Percentiles rank a stretch among this genome's conserved stretches.
phyloP scores from a whole-genome alignment of 2,888 invertebrate genomes.

The Limnephilus marmoratus region DNA sequence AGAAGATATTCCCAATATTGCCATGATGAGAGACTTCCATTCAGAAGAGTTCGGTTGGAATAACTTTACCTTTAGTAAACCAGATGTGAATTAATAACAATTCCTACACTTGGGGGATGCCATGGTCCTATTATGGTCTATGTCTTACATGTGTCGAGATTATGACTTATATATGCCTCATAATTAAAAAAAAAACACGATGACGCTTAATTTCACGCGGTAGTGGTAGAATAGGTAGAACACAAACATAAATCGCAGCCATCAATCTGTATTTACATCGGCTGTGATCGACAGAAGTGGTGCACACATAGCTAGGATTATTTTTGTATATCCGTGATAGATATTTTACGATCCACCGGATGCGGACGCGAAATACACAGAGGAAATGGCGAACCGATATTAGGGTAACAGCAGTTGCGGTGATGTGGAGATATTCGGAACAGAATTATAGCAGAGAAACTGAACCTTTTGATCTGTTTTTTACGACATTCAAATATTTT shows the following conservation, averaged over 20 bases:
- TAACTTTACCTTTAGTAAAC: too few relatives aligned
- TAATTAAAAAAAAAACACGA: not conserved
- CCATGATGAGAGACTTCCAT: too few relatives aligned
- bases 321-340: not conserved
- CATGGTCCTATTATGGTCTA: too few relatives aligned
- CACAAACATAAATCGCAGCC: not conserved
- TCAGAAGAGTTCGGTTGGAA: too few relatives aligned
- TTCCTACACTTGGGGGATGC: too few relatives aligned
- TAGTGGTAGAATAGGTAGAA: not conserved
- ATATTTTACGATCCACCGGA: slow-evolving; percentile 2
- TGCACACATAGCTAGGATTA: not conserved
- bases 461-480: not conserved
- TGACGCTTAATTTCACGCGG: not conserved
- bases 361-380: not conserved
- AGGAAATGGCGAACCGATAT: slow-evolving; percentile 45
- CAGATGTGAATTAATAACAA: too few relatives aligned
- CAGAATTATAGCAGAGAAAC: not conserved
- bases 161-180: too few relatives aligned
- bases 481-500: not conserved
- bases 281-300: not conserved
- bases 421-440: not conserved
- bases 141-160: too few relatives aligned
- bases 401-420: slow-evolving; percentile 52
- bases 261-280: not conserved
- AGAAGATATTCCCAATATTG: too few relatives aligned